Base-by-base conservation (phyloP, 2,113 vertebrate species). In the Glaucidium brasilianum region DNA sequence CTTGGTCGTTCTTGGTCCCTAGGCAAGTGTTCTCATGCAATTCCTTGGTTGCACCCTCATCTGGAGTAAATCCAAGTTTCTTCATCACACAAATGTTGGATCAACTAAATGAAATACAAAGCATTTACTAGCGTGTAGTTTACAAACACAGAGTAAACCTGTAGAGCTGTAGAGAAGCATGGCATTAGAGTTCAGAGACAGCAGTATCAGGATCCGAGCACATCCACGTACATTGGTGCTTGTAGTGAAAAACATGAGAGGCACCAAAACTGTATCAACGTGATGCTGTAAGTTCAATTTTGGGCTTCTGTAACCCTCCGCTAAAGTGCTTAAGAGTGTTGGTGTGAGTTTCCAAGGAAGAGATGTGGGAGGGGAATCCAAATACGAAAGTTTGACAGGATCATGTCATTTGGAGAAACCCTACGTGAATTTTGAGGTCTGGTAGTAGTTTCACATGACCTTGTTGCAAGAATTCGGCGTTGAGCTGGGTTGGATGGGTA, bases 181-280 rank as follows among this genome's bases (percentile, higher is more conserved):
- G 39, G 20, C 6, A 0, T 34, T 60, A 5, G 5, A 27, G 39
- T 19, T 78, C 17, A 35, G 15, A 11, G 53, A 5, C 11, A 18
- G 55, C 30, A 7, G 27, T 12, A 3, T 29, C 0, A 1, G 30
- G 68, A 26, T 30, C 47, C 0, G 2, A 21, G 30, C 10, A 4
- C 1, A 2, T 27, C n/a, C 13, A 2, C 9, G 17, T 0, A 0
- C 50, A 5, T 37, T 16, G 15, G 5, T 47, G 22, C 56, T 80
- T 4, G 23, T 11, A 16, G 23, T 11, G 19, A 69, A 49, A 50
- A 30, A 39, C 5, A 4, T 0, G 5, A n/a, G 67, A 53, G 47
- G 79, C 52, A 50, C n/a, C 30, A 34, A 34, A 67, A 21, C 37
- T 14, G 4, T 18, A 6, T 22, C 1, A 1, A 7, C 5, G 1